Evolutionary conservation across 2,888 invertebrate species (phyloP).

Genomic region (Perizoma affinitatum): DNA sequence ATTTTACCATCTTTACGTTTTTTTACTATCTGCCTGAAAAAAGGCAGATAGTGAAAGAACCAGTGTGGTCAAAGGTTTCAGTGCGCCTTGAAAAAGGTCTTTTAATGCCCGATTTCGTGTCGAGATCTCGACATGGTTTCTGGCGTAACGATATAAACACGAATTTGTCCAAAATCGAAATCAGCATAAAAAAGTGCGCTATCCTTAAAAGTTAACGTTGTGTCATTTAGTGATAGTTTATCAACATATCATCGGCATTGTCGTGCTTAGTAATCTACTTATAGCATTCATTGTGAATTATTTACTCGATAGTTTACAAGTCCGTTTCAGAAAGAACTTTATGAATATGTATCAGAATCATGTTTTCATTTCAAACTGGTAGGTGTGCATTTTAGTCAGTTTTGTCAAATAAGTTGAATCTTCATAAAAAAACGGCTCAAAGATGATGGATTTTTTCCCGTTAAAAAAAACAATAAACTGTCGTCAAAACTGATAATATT

Average conservation of each 20-base stretch:
- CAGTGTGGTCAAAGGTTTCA: too few relatives aligned
- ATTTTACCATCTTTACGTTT: background rate
- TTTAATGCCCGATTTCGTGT: background rate
- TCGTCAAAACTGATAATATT: slow-evolving; percentile 57
- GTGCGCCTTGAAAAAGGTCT: too few relatives aligned
- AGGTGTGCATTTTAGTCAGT: too few relatives aligned
- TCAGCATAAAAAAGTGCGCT: slow-evolving; percentile 19
- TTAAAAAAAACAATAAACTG: slow-evolving; percentile 15
- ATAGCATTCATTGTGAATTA: slow-evolving; percentile 55
- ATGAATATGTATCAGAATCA: background rate
- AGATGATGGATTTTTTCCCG: slow-evolving; percentile 28
- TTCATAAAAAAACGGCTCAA: slow-evolving; percentile 33
- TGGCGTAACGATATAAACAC: background rate
- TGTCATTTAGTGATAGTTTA: slow-evolving; percentile 63
- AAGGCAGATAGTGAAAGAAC: too few relatives aligned
- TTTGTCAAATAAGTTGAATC: background rate
- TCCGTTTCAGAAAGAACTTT: background rate
- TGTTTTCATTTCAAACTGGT: background rate
- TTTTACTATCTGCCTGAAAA: too few relatives aligned
- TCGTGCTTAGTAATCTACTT: slow-evolving; percentile 72
- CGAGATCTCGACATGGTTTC: background rate
- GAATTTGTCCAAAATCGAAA: background rate
- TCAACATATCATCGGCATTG: slow-evolving; percentile 79
- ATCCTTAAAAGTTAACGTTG: slow-evolving; percentile 44
- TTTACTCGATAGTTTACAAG: slow-evolving; percentile 22